Evolutionary conservation across 2,888 invertebrate genomes (phyloP), one percentile per base, ranked within the genome.

Genomic region (Callosobruchus maculatus): DNA sequence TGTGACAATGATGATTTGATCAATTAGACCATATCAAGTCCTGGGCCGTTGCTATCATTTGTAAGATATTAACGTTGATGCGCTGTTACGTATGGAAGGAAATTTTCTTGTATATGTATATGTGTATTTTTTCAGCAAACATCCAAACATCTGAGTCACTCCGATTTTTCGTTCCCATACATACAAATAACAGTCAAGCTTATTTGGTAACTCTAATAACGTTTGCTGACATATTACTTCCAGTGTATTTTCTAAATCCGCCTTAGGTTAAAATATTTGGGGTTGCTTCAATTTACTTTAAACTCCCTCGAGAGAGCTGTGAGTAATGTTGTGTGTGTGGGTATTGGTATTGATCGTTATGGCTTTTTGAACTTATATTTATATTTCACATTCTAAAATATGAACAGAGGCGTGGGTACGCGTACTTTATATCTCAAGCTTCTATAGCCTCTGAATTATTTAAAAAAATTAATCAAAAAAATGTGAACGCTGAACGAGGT

Each of bases 141-240:
- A 7, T n/a, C n/a, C n/a, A 49, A 49, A 7, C 49, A 18, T 13
- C 3, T 13, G 49, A 49, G 1, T 1, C 7, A 49, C 13, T 18
- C 1, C 18, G 30, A 30, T 49, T 49, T 49, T 49, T 49, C 18
- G 7, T 4, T 26, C 26, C 26, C 26, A 7, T 26, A 26, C 7
- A 4, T 7, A 18, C 49, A 13, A 49, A 49, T 18, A 49, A 18
- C 49, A 49, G 78, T 76, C 76, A 74, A 78, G 76, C 80, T 81
- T 85, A 81, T 85, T 85, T 85, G 85, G 85, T 84, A 80, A 84
- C 79, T 80, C 83, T 85, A 85, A 85, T 85, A 85, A 85, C 84
- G 84, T 85, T 85, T 85, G 82, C 82, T 81, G 83, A 83, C 82
- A 82, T 82, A 79, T 80, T 83, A 82, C 82, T 81, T 80, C 81